Conservation (phyloP, 1,140 invertebrate genomes). For the Aphelenchoides fujianensis region DNA sequence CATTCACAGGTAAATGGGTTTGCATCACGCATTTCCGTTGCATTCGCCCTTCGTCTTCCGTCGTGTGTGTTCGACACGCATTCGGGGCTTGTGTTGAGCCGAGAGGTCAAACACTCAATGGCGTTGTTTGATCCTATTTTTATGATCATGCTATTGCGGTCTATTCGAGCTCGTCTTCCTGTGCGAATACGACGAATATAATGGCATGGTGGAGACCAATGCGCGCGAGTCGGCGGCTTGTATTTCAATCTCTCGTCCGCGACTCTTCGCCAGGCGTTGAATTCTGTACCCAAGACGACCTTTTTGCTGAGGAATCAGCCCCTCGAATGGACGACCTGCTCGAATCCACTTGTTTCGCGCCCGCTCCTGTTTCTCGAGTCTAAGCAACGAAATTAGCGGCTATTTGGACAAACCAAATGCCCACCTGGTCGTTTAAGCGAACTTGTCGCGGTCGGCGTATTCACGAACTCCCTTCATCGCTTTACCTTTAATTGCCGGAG, state of each 20-base stretch:
- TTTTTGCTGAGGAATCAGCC: neutral
- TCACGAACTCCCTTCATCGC: too few species aligned
- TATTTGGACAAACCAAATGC: neutral
- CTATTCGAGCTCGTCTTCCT: neutral
- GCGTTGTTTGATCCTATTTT: neutral
- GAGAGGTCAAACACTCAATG: neutral
- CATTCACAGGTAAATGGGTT: too few species aligned
- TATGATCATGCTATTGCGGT: neutral
- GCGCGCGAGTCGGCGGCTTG: neutral
- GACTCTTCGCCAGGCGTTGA: neutral
- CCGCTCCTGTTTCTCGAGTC: neutral
- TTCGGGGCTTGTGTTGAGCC: neutral
- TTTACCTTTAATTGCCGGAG: neutral
- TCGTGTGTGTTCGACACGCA: too few species aligned
- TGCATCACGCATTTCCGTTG: too few species aligned
- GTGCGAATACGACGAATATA: neutral
- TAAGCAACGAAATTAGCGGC: conserved; percentile 3
- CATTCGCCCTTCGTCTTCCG: too few species aligned
- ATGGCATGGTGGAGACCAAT: neutral
- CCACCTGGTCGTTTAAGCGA: neutral
- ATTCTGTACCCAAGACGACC: neutral
- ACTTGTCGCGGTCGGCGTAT: too few species aligned
- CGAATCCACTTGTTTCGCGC: too few species aligned
- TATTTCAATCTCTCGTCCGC: neutral
- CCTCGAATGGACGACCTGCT: neutral